phyloP scores from a whole-genome alignment of 1,140 invertebrate genomes.

The Neodiprion lecontei region DNA sequence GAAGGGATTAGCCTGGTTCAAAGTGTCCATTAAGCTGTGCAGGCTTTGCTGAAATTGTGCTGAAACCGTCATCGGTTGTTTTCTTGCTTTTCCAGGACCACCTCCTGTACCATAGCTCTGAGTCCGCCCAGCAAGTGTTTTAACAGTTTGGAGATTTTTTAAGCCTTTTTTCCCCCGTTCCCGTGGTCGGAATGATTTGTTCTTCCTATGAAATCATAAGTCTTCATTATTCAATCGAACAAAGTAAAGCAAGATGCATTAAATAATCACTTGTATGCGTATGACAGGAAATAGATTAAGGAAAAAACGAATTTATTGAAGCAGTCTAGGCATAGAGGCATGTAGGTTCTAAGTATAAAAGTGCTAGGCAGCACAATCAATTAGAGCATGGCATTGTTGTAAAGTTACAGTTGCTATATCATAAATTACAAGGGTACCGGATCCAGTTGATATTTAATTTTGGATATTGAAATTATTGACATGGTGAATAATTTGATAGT shows the following conservation, averaged over 20 bases:
- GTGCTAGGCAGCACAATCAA: neutral
- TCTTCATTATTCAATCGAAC: neutral
- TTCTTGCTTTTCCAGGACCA: slow-evolving; percentile 73
- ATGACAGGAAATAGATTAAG: neutral
- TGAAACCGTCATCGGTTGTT: slow-evolving; percentile 90
- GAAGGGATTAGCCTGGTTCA: slow-evolving; percentile 95
- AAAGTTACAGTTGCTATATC: neutral
- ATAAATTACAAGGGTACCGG: neutral
- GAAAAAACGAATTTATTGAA: neutral
- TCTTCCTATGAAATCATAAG: slow-evolving; percentile 74
- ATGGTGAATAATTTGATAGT: neutral
- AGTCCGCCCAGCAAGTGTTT: slow-evolving; percentile 81
- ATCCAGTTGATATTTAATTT: neutral
- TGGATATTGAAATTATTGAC: neutral
- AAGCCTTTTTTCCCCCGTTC: slow-evolving; percentile 80
- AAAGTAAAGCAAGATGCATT: neutral
- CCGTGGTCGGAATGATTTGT: slow-evolving; percentile 85
- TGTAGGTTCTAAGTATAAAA: neutral
- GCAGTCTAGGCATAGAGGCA: neutral
- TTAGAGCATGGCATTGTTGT: neutral
- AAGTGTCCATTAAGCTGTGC: slow-evolving; percentile 89
- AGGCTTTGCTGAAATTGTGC: slow-evolving; percentile 94
- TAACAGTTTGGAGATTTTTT: slow-evolving; percentile 89
- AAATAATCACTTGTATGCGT: neutral
- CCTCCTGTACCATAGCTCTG: slow-evolving; percentile 59